These are phyloP conservation scores for Callipepla californica DNA, from an alignment of 2,113 vertebrate species.

Conservation along the genomic window DNA sequence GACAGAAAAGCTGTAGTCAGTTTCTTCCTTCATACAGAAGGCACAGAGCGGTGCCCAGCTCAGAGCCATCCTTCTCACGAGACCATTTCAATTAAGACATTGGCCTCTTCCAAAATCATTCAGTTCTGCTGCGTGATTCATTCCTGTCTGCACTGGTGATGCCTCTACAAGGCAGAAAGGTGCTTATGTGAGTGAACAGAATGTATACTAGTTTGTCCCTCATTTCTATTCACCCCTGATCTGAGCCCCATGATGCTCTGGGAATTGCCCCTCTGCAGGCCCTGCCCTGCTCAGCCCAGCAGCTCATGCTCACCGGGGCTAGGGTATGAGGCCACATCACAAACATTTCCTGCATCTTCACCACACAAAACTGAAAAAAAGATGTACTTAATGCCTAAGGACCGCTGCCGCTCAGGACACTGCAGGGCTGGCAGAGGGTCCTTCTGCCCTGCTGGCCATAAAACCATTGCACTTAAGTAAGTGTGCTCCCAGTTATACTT, in stretches of 20 bases:
- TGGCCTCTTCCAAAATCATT: slow-evolving; percentile 13
- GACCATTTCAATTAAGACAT: slow-evolving; percentile 51
- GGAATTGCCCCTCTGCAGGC: neutral
- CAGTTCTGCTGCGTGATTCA: slow-evolving; percentile 6
- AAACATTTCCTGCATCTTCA: neutral
- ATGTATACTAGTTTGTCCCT: neutral
- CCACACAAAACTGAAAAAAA: neutral
- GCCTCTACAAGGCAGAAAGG: neutral
- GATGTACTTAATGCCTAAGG: neutral
- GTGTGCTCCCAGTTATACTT: neutral
- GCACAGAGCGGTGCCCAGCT: neutral
- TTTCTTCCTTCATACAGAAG: slow-evolving; percentile 26
- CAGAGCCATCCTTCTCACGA: slow-evolving; percentile 28
- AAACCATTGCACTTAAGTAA: neutral
- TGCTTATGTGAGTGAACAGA: neutral
- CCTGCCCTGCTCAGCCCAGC: neutral
- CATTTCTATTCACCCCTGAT: neutral
- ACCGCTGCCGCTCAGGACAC: neutral
- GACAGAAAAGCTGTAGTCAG: slow-evolving; percentile 9
- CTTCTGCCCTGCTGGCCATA: neutral
- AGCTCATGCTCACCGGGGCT: neutral
- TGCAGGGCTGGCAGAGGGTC: neutral
- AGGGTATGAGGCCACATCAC: neutral
- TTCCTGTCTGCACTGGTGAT: neutral
- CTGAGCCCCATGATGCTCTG: neutral